A percentile compares a stretch with the other conserved stretches of the same genome.
These are phyloP conservation scores for Drosophila santomea DNA, from an alignment of 1,140 invertebrate genomes.

Conservation along the genomic window DNA sequence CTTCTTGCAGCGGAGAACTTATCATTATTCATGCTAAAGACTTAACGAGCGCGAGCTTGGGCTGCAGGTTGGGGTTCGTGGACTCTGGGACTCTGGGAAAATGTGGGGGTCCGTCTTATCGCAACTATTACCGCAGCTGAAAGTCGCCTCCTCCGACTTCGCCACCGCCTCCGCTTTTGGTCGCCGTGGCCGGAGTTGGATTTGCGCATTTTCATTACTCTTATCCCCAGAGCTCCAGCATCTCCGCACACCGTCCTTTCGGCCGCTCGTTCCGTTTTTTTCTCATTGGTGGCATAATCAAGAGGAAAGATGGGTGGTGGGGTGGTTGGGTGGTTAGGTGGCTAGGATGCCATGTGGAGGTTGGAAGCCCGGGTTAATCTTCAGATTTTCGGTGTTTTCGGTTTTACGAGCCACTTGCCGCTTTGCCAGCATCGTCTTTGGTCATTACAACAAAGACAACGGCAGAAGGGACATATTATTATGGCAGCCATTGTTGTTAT, in stretches of 20 bases:
- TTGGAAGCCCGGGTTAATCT: conserved; percentile 68
- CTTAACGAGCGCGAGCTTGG: conserved; percentile 75
- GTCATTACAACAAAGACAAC: conserved; percentile 42
- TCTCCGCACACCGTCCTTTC: conserved; percentile 12
- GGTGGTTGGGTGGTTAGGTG: background rate
- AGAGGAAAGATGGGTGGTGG: conserved; percentile 8
- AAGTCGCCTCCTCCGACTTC: conserved; percentile 6
- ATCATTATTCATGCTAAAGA: conserved; percentile 84
- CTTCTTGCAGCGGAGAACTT: conserved; percentile 65
- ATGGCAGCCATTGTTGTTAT: conserved; percentile 80
- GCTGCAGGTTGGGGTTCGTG: conserved; percentile 12
- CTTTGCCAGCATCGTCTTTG: conserved; percentile 29
- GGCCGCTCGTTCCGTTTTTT: conserved; percentile 26
- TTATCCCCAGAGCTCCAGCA: conserved; percentile 38
- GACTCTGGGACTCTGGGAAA: background rate
- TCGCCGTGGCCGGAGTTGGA: conserved; percentile 55
- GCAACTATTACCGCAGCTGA: conserved; percentile 73
- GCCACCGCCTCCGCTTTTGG: conserved; percentile 7
- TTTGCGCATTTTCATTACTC: conserved; percentile 76
- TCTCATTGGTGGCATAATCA: conserved; percentile 69
- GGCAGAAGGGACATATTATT: conserved; percentile 70
- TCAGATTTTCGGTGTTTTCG: conserved; percentile 79
- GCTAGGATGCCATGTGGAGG: background rate
- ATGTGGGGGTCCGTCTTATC: conserved; percentile 58
- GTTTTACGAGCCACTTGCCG: conserved; percentile 78